Conservation (phyloP, 2,113 vertebrate genomes). For the Nymphicus hollandicus region DNA sequence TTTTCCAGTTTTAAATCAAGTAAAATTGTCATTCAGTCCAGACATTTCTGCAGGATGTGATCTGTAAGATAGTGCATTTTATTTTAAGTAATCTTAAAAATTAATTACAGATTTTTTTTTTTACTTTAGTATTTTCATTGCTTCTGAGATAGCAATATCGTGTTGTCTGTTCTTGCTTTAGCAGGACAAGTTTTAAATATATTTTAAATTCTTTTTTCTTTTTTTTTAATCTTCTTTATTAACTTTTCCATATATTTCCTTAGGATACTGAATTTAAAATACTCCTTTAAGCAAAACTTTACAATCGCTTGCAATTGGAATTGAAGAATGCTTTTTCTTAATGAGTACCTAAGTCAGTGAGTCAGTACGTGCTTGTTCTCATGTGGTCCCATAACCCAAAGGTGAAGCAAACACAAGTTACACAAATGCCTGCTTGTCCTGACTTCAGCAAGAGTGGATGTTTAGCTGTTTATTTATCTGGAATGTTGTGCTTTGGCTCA, state of each 20-base stretch:
- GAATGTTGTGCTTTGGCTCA: constrained; percentile 39
- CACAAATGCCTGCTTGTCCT: constrained; percentile 62
- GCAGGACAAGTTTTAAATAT: neutral
- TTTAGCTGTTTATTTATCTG: constrained; percentile 52
- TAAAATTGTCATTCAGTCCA: neutral
- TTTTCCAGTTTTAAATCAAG: neutral
- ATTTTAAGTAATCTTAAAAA: neutral
- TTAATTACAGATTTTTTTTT: neutral
- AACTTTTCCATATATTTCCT: neutral
- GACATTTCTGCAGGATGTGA: neutral
- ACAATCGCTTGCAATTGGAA: neutral
- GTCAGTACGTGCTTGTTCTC: constrained; percentile 52
- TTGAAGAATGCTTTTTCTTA: constrained; percentile 16
- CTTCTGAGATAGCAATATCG: neutral
- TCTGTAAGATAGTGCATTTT: neutral
- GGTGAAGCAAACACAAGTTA: constrained; percentile 63
- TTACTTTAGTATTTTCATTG: neutral
- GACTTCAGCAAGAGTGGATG: neutral
- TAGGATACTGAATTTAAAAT: neutral
- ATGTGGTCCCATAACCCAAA: constrained; percentile 47
- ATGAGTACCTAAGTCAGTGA: constrained; percentile 22
- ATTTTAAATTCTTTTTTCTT: neutral
- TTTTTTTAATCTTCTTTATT: neutral
- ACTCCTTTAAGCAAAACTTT: neutral
- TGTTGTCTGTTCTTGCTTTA: neutral